Evolutionary conservation across 30 jellyfish, hydroid and myxozoan genomes (phyloP).

Genomic region (Chrysaora quinquecirrha): DNA sequence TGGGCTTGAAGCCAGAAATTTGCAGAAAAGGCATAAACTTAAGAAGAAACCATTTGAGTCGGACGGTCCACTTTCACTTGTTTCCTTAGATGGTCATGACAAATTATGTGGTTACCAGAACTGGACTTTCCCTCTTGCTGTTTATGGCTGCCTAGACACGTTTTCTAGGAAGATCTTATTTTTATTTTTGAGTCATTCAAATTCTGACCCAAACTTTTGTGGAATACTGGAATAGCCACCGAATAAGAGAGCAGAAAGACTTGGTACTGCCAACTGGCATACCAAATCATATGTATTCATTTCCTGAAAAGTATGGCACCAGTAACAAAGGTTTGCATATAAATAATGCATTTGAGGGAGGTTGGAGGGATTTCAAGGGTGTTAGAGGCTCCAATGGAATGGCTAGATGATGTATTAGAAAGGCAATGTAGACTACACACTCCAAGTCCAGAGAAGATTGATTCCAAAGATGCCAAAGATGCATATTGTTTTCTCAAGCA

Average conservation of each 20-base stretch:
- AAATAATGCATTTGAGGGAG: background rate
- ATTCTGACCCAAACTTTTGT: slow-evolving; percentile 4
- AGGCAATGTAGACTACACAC: too few species aligned
- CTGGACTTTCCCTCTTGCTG: slow-evolving; percentile 26
- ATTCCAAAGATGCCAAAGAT: too few species aligned
- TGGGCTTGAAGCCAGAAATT: slow-evolving; percentile 22
- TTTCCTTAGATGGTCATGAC: slow-evolving; percentile 19
- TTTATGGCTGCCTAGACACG: too few species aligned
- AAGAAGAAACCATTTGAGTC: slow-evolving; percentile 1
- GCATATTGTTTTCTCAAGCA: too few species aligned
- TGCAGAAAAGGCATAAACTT: slow-evolving; percentile 5
- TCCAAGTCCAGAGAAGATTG: too few species aligned
- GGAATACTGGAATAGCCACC: background rate
- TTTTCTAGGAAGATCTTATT: slow-evolving; percentile 15
- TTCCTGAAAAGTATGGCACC: background rate
- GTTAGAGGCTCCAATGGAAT: too few species aligned
- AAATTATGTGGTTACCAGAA: slow-evolving; percentile 14
- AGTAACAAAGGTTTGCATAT: background rate
- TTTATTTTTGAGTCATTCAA: slow-evolving; percentile 20
- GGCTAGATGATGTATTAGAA: too few species aligned
- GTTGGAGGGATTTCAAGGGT: background rate
- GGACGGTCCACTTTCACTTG: slow-evolving; percentile 16
- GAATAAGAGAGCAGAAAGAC: background rate
- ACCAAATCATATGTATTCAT: background rate
- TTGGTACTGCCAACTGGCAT: background rate